Base-by-base conservation (phyloP, 2,888 invertebrate species). In the Nycteola revayana region DNA sequence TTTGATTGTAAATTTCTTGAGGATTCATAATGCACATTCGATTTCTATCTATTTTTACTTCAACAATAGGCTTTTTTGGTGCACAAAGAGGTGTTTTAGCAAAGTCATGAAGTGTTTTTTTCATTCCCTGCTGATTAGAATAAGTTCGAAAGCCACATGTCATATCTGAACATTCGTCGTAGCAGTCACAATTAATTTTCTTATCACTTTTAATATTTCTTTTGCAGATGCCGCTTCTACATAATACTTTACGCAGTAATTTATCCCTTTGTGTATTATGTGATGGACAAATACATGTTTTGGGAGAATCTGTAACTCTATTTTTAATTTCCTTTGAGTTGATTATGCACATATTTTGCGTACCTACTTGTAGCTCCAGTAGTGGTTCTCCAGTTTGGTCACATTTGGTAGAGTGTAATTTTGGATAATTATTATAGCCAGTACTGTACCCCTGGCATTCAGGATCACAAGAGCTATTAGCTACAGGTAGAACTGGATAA, bases 21-120 rank as follows among this genome's bases (percentile, higher is more conserved):
- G 60, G 34, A 51, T 77, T 77, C 9, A 70, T 37, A 24, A 75
- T 49, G 34, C 60, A 56, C 67, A 74, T 69, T 20, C 51, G 51
- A 17, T 61, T 51, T 11, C 50, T 35, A 40, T 75, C 66, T 21
- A 76, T 42, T 24, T 61, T 50, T 9, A 75, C 42, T 36, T 52
- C 58, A 42, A 60, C 51, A 22, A 58, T 38, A 8, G 56, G 59
- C 10, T 7, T 23, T 18, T 26, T 9, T 11, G 10, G 9, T 9
- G 14, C 8, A n/a, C 25, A 29, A 3, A 14, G 2, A 2, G 14
- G 14, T 14, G 14, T 14, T 14, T 5, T 14, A 3, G 14, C 14
- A 5, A 3, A 14, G 5, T 14, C 14, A 14, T 3, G 14, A 14
- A 14, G 14, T 14, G 14, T 2, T 14, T 14, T 14, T 14, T 5